Percentiles rank a stretch among this genome's conserved stretches.
Evolutionary conservation across 2,113 vertebrate genomes (phyloP).

Genomic region (Sebastes fasciatus): DNA sequence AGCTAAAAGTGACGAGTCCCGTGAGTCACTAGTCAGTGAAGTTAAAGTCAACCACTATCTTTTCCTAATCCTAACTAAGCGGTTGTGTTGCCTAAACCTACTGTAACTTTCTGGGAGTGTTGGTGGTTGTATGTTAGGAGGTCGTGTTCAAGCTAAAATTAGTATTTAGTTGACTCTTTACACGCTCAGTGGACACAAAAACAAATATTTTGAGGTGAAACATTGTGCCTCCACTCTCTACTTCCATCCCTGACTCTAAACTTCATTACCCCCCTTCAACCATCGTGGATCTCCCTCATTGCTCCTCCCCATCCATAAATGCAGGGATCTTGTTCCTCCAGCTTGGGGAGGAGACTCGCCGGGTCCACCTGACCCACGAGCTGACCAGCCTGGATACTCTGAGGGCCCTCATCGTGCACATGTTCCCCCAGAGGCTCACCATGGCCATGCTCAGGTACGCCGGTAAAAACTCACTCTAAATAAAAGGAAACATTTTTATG

Average conservation of each 20-base stretch:
- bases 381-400: slow-evolving; percentile 98
- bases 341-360: slow-evolving; percentile 94
- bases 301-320: slow-evolving; percentile 38
- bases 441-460: slow-evolving; percentile 93
- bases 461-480: background rate
- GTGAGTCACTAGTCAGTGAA: too few relatives aligned
- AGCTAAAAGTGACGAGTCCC: too few relatives aligned
- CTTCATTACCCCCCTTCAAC: background rate
- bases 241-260: slow-evolving; percentile 19
- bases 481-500: background rate
- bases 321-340: slow-evolving; percentile 96
- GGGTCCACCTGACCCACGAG: slow-evolving; percentile 98
- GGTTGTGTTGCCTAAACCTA: too few relatives aligned
- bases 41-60: too few relatives aligned
- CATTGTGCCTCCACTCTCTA: slow-evolving; percentile 24
- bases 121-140: too few relatives aligned
- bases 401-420: slow-evolving; percentile 96
- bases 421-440: slow-evolving; percentile 99
- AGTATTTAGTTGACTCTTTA: background rate
- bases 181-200: background rate
- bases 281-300: slow-evolving; percentile 17
- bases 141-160: background rate
- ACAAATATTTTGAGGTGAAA: background rate
- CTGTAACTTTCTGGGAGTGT: too few relatives aligned
- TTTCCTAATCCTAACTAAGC: too few relatives aligned